Base-by-base conservation (phyloP, 2,888 invertebrate species). In the Serripes groenlandicus region DNA sequence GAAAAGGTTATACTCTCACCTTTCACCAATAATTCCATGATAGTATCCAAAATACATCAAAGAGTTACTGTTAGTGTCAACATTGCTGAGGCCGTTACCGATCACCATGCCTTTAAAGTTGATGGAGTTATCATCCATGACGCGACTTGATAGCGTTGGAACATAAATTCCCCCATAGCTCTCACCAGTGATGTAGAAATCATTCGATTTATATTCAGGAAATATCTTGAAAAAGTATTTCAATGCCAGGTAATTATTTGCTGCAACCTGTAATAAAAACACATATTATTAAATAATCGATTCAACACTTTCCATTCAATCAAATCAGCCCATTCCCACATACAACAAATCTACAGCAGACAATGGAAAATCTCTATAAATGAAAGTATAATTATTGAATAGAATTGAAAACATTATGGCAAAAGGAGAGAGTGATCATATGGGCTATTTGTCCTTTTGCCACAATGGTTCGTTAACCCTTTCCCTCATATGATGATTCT, bases 81-180 rank as follows among this genome's bases (percentile, higher is more conserved):
- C 82, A 87, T 95, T 93, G 21, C 94, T 90, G 52, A 95, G 90
- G 26, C 95, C 95, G 92, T 95, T 95, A 34, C 95, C 95, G 34
- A 95, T 93, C 7, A 93, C 93, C 90, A 95, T 94, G 60, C 95
- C 95, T 94, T 94, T 93, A 72, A 94, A 94, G 85, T 94, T 95
- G 52, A 94, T 91, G 9, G 34, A 69, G 1, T 42, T 26, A 64
- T 93, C 92, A 35, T 94, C 94, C 34, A 95, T 88, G 30, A 95
- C 92, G 68, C 93, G 86, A 1, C 89, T 89, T 3, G 95, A 90
- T 42, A 95, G 90, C 0, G 94, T 95, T 3, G 95, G 95, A 3
- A 95, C 93, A 83, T 95, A 95, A 32, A 95, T 94, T 7, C 95
- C 95, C 3, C 94, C 95, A 89, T 95, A 95, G 78, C 95, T 95